Percentiles rank a stretch among this genome's conserved stretches.
Evolutionary conservation across 1,140 invertebrate genomes (phyloP).

Genomic region (Caenorhabditis tropicalis): DNA sequence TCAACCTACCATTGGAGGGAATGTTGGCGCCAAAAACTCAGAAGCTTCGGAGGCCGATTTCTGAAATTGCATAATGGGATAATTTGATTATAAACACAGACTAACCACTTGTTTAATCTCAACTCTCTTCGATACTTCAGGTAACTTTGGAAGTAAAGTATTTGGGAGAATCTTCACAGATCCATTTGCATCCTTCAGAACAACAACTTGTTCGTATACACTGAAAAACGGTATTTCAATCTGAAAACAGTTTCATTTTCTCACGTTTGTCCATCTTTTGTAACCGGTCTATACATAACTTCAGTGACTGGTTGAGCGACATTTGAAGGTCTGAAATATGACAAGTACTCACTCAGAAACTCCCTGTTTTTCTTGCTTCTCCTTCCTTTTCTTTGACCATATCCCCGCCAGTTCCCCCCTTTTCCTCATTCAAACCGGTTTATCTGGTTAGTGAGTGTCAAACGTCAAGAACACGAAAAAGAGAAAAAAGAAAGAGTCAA

Average conservation of each 20-base stretch:
- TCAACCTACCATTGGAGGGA: constrained; percentile 22
- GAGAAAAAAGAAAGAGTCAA: background rate
- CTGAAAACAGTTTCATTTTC: background rate
- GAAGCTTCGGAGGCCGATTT: background rate
- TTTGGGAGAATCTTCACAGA: constrained; percentile 22
- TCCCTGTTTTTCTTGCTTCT: background rate
- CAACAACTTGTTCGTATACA: constrained; percentile 31
- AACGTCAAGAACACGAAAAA: constrained; percentile 31
- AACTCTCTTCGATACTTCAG: constrained; percentile 12
- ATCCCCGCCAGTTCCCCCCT: background rate
- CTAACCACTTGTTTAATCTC: constrained; percentile 31
- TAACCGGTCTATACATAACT: constrained; percentile 30
- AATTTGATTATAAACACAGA: constrained; percentile 9
- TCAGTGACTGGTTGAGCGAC: constrained; percentile 20
- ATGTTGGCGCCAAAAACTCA: constrained; percentile 25
- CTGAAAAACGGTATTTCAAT: background rate
- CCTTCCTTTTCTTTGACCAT: background rate
- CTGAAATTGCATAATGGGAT: background rate
- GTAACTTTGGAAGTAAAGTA: constrained; percentile 8
- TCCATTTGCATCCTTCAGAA: constrained; percentile 20
- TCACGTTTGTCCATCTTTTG: constrained; percentile 21
- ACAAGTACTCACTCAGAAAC: background rate
- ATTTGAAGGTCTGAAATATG: constrained; percentile 22
- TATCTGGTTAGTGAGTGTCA: constrained; percentile 31
- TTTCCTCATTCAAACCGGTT: background rate